Percentiles rank a stretch among this genome's conserved stretches.
phyloP scores from a whole-genome alignment of 2,888 invertebrate species.

The Agrilus cyanescens region DNA sequence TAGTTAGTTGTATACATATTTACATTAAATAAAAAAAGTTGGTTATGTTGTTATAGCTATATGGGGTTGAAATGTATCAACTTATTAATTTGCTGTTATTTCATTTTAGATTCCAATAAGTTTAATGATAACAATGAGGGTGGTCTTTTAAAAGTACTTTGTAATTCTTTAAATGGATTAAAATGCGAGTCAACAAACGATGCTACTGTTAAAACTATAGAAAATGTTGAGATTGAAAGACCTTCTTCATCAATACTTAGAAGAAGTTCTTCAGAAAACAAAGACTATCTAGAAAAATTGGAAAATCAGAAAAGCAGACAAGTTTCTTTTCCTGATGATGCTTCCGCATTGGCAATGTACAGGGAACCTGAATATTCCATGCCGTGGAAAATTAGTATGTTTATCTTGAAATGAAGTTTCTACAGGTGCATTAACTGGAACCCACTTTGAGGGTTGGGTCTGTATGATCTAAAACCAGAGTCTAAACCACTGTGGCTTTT shows the following conservation, averaged over 20 bases:
- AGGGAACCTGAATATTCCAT: conserved; percentile 13
- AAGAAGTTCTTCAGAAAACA: conserved; percentile 9
- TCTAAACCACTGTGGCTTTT: too few species aligned
- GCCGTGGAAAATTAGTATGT: conserved; percentile 3
- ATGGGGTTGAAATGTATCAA: too few species aligned
- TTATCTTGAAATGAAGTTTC: neutral
- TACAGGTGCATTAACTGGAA: neutral
- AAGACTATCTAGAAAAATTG: conserved; percentile 6
- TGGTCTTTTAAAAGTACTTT: too few species aligned
- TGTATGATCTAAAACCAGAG: too few species aligned
- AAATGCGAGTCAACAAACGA: too few species aligned
- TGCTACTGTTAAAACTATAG: neutral
- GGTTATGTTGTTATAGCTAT: too few species aligned
- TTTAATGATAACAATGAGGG: too few species aligned
- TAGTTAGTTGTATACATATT: too few species aligned
- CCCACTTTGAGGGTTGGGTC: conserved; percentile 3
- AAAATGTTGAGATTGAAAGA: neutral
- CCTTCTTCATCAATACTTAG: conserved; percentile 10
- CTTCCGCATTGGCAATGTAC: conserved; percentile 12
- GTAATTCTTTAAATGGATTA: too few species aligned
- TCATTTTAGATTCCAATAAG: too few species aligned
- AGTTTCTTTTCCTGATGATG: conserved; percentile 14
- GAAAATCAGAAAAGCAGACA: conserved; percentile 6
- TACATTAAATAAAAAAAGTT: too few species aligned
- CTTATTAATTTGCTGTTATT: too few species aligned